Conservation (phyloP, 2,797 vertebrate species). For the Ataeniobius toweri region DNA sequence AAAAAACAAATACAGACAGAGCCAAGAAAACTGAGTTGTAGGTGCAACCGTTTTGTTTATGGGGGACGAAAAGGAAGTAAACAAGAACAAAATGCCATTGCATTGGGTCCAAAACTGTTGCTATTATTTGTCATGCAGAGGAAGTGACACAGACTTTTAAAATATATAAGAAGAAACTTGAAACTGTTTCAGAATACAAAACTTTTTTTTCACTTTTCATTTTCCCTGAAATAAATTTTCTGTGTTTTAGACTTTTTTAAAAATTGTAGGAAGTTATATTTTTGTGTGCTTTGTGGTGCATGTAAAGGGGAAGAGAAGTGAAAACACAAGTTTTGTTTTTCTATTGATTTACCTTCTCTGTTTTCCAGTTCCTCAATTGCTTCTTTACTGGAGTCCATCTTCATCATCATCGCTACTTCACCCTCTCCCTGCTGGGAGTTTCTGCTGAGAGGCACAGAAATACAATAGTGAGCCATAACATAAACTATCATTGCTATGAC, state of each 20-base stretch:
- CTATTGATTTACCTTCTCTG: constrained; percentile 83
- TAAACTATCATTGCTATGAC: constrained; percentile 58
- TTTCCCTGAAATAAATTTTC: neutral
- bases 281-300: neutral
- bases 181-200: neutral
- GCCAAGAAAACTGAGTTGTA: neutral
- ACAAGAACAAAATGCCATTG: no score
- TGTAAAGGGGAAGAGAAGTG: neutral
- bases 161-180: neutral
- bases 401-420: constrained; percentile 52
- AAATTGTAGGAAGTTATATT: neutral
- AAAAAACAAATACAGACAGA: neutral
- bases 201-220: neutral
- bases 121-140: neutral
- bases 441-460: constrained; percentile 64
- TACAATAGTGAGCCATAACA: constrained; percentile 67
- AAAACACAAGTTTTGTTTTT: constrained; percentile 5
- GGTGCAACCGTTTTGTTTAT: no score
- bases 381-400: constrained; percentile 78
- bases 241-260: neutral
- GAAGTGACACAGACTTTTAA: neutral
- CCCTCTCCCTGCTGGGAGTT: constrained; percentile 52
- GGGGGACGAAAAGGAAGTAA: no score
- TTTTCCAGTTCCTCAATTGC: constrained; percentile 75
- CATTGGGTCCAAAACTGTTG: no score